Base-by-base conservation (phyloP, 2,797 vertebrate genomes). In the Cichlasoma orientale region DNA sequence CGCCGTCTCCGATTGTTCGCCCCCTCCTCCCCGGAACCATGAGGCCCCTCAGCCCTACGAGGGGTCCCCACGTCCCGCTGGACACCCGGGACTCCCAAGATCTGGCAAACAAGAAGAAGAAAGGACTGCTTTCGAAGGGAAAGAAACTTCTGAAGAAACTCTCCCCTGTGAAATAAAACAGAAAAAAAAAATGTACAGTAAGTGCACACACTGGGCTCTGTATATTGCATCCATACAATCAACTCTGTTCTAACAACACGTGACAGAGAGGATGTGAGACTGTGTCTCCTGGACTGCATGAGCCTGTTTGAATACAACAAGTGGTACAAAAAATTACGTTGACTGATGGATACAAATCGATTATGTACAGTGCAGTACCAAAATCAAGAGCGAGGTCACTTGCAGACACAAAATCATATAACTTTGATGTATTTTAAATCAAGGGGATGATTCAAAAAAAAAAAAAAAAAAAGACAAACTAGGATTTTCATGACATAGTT, bases 81-180 rank as follows among this genome's bases (percentile, higher is more conserved):
- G 91, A 91, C 33, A 74, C 86, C 41, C 80, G 84, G 29, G 90
- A 94, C 94, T 57, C 92, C 9, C 97, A 97, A 93, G 97, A 97
- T 88, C 92, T 97, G 93, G 87, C 97, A 68, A 97, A 97, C 93
- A 99, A 96, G 96, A 99, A 98, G 96, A 99, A 98, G 96, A 99
- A 98, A 94, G 98, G 98, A 94, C 96, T 99, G 68, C 96, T 99
- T 84, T 99, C 97, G 89, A 99, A 98, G 94, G 98, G 98, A 89
- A 99, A 98, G 97, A 98, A 97, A 92, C 96, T 99, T 77, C 96
- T 99, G 88, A 97, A 98, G 96, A 98, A 95, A 93, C 97, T 99
- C 78, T 98, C 97, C 71, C 96, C 97, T 54, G 97, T 95, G 78
- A 95, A 95, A 89, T 93, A 92, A 90, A 36, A 75, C 8, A 50